Conservation (phyloP, 2,113 vertebrate species). For the Ariopsis seemanni region DNA sequence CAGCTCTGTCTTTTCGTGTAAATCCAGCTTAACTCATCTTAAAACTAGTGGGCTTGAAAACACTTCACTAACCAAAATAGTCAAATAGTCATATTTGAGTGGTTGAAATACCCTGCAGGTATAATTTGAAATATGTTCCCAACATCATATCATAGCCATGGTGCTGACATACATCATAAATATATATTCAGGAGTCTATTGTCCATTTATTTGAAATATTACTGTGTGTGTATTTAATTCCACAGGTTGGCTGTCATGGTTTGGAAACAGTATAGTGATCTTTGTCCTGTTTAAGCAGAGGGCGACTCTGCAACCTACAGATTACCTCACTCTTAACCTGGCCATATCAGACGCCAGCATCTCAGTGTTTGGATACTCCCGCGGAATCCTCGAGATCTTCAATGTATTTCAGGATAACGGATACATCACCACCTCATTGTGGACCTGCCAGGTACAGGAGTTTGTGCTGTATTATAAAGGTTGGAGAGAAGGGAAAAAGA, state of each 20-base stretch:
- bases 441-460: conserved; percentile 80
- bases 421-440: conserved; percentile 81
- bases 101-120: neutral
- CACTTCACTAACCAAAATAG: neutral
- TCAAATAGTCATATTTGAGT: neutral
- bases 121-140: neutral
- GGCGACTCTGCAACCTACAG: conserved; percentile 76
- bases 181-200: neutral
- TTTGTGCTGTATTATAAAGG: neutral
- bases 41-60: neutral
- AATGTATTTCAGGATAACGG: conserved; percentile 81
- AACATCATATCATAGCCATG: neutral
- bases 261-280: conserved; percentile 85
- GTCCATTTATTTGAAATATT: neutral
- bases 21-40: neutral
- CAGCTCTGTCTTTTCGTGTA: neutral
- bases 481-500: neutral
- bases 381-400: conserved; percentile 84
- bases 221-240: conserved; percentile 21
- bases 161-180: neutral
- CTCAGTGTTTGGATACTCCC: conserved; percentile 82
- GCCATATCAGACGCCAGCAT: conserved; percentile 83
- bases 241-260: conserved; percentile 85
- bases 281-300: conserved; percentile 83
- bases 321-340: conserved; percentile 83